Percentiles rank a stretch among this genome's conserved stretches.
These are phyloP conservation scores for Mesorhabditis sp. DNA, from an alignment of 2,888 invertebrate species.

Conservation along the genomic window DNA sequence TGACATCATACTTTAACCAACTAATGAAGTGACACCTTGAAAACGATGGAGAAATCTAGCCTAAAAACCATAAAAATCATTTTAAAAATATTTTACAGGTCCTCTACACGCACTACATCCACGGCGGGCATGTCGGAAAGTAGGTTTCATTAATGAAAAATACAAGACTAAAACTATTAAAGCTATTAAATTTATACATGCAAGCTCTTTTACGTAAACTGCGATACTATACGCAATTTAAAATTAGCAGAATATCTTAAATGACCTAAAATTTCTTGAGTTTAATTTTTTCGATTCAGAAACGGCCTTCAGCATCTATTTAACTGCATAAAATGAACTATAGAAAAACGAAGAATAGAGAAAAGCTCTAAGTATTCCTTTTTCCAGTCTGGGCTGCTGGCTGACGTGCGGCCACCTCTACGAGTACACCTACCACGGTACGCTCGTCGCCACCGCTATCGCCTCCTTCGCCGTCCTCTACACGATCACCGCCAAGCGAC, in stretches of 20 bases:
- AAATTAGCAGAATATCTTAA: too few species aligned
- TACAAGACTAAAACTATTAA: too few species aligned
- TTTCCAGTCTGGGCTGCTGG: constrained; percentile 5
- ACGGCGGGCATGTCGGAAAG: not conserved
- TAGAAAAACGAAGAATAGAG: too few species aligned
- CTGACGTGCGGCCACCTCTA: not conserved
- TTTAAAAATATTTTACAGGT: not conserved
- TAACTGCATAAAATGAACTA: too few species aligned
- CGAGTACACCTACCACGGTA: constrained; percentile 1
- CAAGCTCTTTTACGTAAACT: too few species aligned
- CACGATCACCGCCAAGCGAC: not conserved
- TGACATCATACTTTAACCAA: not conserved
- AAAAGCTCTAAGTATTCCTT: too few species aligned
- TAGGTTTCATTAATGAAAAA: not conserved
- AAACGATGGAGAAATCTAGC: not conserved
- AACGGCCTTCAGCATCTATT: too few species aligned
- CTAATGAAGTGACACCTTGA: not conserved
- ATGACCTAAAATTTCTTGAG: too few species aligned
- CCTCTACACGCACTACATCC: not conserved
- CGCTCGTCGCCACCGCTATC: not conserved
- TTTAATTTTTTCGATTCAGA: too few species aligned
- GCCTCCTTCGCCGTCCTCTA: constrained; percentile 2
- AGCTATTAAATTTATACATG: too few species aligned
- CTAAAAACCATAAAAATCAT: not conserved
- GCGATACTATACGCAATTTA: too few species aligned